Evolutionary conservation across 2,888 invertebrate species (phyloP), one percentile per base, ranked within the genome.

Genomic region (Mesodorylaimus sp.): DNA sequence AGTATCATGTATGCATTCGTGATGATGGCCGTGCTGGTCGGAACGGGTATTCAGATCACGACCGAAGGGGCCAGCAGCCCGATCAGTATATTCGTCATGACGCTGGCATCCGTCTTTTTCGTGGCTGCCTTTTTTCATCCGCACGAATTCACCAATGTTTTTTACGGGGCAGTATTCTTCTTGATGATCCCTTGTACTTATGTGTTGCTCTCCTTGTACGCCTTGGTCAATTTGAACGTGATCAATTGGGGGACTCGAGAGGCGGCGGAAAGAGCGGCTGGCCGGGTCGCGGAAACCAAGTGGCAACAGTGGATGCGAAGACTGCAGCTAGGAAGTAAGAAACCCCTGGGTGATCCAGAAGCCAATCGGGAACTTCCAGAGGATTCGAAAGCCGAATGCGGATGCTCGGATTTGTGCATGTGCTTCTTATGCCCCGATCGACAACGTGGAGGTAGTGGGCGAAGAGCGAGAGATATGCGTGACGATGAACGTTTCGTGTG

Each of bases 181-280:
- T 78, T 91, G 44, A 83, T 87, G 3, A 85, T 91, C 48, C 91
- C 91, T 0, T 83, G 86, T 56, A 89, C 89, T 81, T 91, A 89
- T 67, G 79, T 91, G 76, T 71, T 91, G 63, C 74, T 91, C 48
- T 80, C 88, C 56, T 81, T 91, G 50, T 91, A 86, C 66, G 85
- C 88, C 0, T 73, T 89, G 26, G 86, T 87, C 65, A 91, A 91
- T 66, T 75, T 91, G 71, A 85, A 91, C 66, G 82, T 86, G 61
- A 83, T 91, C 2, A 79, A 82, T 1, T 91, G 91, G 91, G 91
- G 91, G 3, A 91, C 91, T 0, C 73, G 91, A 53, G 91, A 89
- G 66, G 79, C 73, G 10, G 66, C 64, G 5, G 66, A 65, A 50
- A 73, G 68, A 60, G 47, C 47, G 3, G 26, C 25, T 3, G 47